phyloP scores from a whole-genome alignment of 2,888 invertebrate species.

The Hyalella azteca region DNA sequence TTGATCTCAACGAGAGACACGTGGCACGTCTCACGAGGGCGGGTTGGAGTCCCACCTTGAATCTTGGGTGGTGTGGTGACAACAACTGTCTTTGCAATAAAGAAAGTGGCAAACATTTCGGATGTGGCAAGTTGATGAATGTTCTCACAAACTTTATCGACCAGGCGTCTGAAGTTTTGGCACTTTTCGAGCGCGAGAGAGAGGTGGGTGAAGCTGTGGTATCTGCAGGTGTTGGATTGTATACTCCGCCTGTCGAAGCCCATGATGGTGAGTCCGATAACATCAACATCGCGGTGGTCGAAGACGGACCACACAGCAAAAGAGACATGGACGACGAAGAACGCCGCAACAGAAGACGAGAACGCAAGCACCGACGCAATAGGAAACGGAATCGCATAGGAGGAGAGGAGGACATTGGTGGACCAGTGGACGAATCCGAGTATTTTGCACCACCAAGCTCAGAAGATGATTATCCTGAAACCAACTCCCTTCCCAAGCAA shows the following conservation, averaged over 20 bases:
- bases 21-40: background rate
- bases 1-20: slow-evolving; percentile 2
- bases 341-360: background rate
- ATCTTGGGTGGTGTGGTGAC: slow-evolving; percentile 27
- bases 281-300: background rate
- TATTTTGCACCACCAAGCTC: background rate
- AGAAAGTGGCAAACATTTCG: slow-evolving; percentile 26
- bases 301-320: slow-evolving; percentile 28
- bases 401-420: slow-evolving; percentile 16
- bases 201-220: background rate
- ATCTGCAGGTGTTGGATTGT: background rate
- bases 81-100: slow-evolving; percentile 36
- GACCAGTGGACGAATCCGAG: slow-evolving; percentile 13
- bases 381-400: slow-evolving; percentile 36
- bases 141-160: background rate
- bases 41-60: background rate
- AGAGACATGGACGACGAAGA: slow-evolving; percentile 34
- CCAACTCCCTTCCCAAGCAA: slow-evolving; percentile 42
- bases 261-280: background rate
- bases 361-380: slow-evolving; percentile 42
- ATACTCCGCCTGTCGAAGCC: background rate
- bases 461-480: background rate
- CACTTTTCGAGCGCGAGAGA: background rate
- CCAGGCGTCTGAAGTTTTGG: slow-evolving; percentile 9
- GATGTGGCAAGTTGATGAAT: slow-evolving; percentile 5